Conservation (phyloP, 2,888 invertebrate genomes). For the Acanthoscelides obtectus region DNA sequence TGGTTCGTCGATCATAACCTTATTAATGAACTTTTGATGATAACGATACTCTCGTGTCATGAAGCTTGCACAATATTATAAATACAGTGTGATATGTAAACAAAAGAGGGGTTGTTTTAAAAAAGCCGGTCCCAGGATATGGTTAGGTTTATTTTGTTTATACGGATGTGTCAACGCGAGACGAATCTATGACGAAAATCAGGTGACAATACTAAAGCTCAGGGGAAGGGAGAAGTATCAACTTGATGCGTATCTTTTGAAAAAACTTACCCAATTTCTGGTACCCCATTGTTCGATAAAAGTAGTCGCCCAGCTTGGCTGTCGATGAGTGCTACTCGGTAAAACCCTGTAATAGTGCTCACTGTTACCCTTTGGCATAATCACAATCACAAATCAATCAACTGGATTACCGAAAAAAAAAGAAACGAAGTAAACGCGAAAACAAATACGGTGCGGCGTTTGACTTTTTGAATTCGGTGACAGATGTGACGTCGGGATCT, state of each 20-base stretch:
- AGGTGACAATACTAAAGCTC: background rate
- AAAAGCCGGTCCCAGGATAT: background rate
- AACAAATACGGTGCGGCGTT: slow-evolving; percentile 16
- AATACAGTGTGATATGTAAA: background rate
- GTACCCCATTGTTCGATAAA: background rate
- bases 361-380: slow-evolving; percentile 27
- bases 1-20: background rate
- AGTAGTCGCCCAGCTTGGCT: slow-evolving; percentile 14
- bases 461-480: slow-evolving; percentile 11
- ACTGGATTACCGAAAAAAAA: slow-evolving; percentile 10
- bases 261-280: background rate
- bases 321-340: slow-evolving; percentile 13
- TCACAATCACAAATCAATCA: slow-evolving; percentile 19
- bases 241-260: background rate
- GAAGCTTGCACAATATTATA: background rate
- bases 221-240: background rate
- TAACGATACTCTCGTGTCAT: background rate
- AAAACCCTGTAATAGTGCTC: slow-evolving; percentile 28
- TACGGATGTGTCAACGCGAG: background rate
- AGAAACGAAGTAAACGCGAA: slow-evolving; percentile 7
- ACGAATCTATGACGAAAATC: background rate
- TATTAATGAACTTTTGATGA: background rate
- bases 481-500: slow-evolving; percentile 1
- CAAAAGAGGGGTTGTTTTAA: background rate
- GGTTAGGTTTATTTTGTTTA: background rate